Base-by-base conservation (phyloP, 2,888 invertebrate genomes). In the Nowickia ferox region DNA sequence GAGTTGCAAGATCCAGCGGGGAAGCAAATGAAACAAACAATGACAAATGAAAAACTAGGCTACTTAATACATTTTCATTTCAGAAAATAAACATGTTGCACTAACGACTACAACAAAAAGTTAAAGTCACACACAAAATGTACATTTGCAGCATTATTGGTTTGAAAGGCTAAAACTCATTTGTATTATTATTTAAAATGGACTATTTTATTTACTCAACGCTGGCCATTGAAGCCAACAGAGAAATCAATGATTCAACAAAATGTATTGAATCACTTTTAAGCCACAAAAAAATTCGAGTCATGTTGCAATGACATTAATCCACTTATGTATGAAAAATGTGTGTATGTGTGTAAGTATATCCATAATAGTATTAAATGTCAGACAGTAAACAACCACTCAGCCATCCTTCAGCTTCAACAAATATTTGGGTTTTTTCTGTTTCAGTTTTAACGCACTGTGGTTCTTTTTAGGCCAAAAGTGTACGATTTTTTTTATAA, bases 251-350 rank as follows among this genome's bases (percentile, higher is more conserved):
- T 51, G 51, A 66, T 17, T 66, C 42, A 53, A 51, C 42, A 61
- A 75, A 53, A 59, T 44, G 11, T 44, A 55, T 69, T 53, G 53
- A 65, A 72, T 65, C 65, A 53, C 17, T 82, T 40, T 10, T n/a
- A 57, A 55, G 38, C 15, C 22, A 74, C 46, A 9, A 30, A 75
- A 74, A 46, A 74, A 75, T 11, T 57, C 63, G 65, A 76, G 57
- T 66, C 57, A 66, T 72, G 57, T 44, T 77, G 71, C 48, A 76
- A 19, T 71, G 65, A 65, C 83, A 76, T 82, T 82, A 82, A 82
- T 82, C 69, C 76, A 76, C 57, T 71, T 65, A 59, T 11, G 11
- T 65, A 59, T 11, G 11, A 44, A 42, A 68, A 51, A 51, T 30
- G n/a, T 46, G 11, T 40, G n/a, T 38, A 59, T 11, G n/a, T 38